Base-by-base conservation (phyloP, 2,888 invertebrate genomes). In the Microchrysa polita region DNA sequence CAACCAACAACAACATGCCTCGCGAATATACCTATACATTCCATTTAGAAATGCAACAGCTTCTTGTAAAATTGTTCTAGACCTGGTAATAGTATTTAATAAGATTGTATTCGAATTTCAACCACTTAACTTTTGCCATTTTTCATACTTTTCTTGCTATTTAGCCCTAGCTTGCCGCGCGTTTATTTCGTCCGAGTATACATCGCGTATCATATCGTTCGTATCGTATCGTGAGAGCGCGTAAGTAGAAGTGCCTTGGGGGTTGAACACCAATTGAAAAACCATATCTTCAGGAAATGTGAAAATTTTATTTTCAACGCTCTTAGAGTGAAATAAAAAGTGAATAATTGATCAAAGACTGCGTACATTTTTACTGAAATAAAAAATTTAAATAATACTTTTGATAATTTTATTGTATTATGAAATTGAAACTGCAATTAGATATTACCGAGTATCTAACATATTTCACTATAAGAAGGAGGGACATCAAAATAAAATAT, bases 91-190 rank as follows among this genome's bases (percentile, higher is more conserved):
- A 48, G 48, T 12, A 48, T 48, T n/a, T 48, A 48, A 48, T 48
- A 48, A 48, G 16, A 48, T 48, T 48, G 48, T 48, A 12, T 48
- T 48, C 48, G 48, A 48, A 48, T 48, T 48, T 48, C 16, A 12
- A 10, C 48, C 48, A 48, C 48, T 48, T 48, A 48, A 48, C 48
- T 48, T 48, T 48, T 48, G 10, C 14, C 48, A 48, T 48, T 48
- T 48, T 48, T n/a, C 48, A 5, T 34, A 48, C 48, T 48, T 48
- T 48, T 10, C 48, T 48, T 12, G n/a, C 48, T 7, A 48, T 48
- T 48, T 48, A 48, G 27, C 12, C 48, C 10, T n/a, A n/a, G n/a
- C n/a, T n/a, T n/a, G n/a, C 12, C 16, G 4, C 48, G 5, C 10
- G 5, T 10, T 12, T 12, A 48, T 48, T 48, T 48, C 48, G 4